A percentile compares a stretch with the other conserved stretches of the same genome.
Evolutionary conservation across 2,113 vertebrate species (phyloP).

Genomic region (Cromileptes altivelis): DNA sequence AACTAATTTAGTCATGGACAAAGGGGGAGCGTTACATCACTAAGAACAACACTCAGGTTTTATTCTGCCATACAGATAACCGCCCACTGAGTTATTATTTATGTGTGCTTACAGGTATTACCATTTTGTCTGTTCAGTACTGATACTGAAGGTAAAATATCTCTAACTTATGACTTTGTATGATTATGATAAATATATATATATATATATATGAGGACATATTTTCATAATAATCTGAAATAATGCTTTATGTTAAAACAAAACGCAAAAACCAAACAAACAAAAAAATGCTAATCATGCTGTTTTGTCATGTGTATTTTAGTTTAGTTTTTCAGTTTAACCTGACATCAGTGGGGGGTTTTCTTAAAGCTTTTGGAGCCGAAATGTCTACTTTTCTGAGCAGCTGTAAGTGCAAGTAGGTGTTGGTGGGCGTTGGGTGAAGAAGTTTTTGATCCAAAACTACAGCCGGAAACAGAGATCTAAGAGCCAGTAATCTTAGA

Average conservation of each 20-base stretch:
- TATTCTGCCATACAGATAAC: background rate
- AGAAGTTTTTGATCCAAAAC: conserved; percentile 5
- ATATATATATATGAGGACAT: background rate
- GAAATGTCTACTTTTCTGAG: background rate
- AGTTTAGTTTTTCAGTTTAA: conserved; percentile 2
- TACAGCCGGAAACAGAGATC: background rate
- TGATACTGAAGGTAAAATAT: background rate
- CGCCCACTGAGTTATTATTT: background rate
- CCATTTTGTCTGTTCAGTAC: background rate
- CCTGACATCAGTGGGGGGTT: background rate
- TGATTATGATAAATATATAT: background rate
- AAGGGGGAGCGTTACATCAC: background rate
- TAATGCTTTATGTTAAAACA: background rate
- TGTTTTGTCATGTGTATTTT: background rate
- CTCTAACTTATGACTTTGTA: background rate
- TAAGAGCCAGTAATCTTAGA: background rate
- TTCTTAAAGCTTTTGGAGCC: background rate
- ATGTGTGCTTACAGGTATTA: background rate
- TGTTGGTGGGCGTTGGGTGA: background rate
- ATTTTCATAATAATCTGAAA: no score
- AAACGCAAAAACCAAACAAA: no score
- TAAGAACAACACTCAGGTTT: background rate
- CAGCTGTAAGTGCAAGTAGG: background rate
- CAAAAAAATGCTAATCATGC: background rate
- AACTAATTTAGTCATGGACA: background rate